Evolutionary conservation across 37 sponge, comb jelly and placozoan species (phyloP), one percentile per base, ranked within the genome.

Genomic region (Axinella damicornis): DNA sequence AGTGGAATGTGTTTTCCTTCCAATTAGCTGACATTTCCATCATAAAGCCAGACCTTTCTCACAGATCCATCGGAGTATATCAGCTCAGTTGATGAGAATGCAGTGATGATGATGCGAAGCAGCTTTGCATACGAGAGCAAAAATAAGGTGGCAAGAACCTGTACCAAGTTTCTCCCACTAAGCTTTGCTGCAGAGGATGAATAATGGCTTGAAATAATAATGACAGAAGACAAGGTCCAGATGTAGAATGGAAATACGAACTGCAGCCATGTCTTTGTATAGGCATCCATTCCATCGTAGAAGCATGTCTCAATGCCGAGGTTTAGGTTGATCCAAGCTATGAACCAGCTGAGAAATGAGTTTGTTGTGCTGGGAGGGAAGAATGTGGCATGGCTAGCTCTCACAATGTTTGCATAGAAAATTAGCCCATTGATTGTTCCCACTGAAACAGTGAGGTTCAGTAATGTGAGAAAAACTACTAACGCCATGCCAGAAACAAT

Each of bases 391-490:
- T 57, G 40, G 27, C 55, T 64, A 31, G 55, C 54, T 21, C 69
- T 5, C 0, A 85, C 41, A 34, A 84, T 65, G 24, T 62, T 74
- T 4, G 74, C 53, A 63, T 84, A 84, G 68, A 84, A 74, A 20
- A 74, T 40, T 0, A 73, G 46, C 13, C 84, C 84, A 65, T 74
- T 84, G 37, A 84, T 84, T 20, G 78, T 57, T 31, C 85, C 78
- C 20, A 16, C n/a, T 28, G 85, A 68, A 20, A 85, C 73, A 40
- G 85, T 85, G 30, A 77, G 37, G 53, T 85, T 57, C 14, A 85
- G 52, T 0, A 71, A 14, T 15, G 5, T 71, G 11, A 68, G 19
- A 6, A 68, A 68, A 5, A 18, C 24, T 40, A 46, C 53, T 46
- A 46, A 46, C 4, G 46, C 46, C 4, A 46, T 46, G 2, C 46